Percentiles rank a stretch among this genome's conserved stretches.
phyloP scores from a whole-genome alignment of 2,888 invertebrate genomes.

The Sylvicola cinctus region DNA sequence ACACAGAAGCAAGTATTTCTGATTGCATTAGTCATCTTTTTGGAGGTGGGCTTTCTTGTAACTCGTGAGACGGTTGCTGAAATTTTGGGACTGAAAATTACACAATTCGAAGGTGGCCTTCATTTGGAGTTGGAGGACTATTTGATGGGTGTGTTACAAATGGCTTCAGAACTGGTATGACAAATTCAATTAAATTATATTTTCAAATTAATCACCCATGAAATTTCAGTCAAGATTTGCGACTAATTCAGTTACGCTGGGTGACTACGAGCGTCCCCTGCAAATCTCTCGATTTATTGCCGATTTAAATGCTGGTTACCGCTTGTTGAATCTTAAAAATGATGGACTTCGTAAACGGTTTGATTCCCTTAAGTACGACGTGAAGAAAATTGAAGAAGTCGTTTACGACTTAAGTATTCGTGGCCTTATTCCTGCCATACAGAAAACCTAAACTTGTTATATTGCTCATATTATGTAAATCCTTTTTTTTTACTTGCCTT shows the following conservation, averaged over 20 bases:
- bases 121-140: slow-evolving; percentile 85
- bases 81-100: slow-evolving; percentile 57
- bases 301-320: slow-evolving; percentile 75
- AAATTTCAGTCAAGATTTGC: slow-evolving; percentile 46
- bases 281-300: slow-evolving; percentile 72
- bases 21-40: slow-evolving; percentile 54
- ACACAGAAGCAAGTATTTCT: slow-evolving; percentile 64
- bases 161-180: slow-evolving; percentile 63
- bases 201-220: neutral
- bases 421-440: slow-evolving; percentile 30
- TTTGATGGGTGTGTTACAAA: slow-evolving; percentile 57
- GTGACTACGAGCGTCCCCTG: slow-evolving; percentile 60
- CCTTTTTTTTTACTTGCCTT: no score
- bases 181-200: neutral
- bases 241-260: slow-evolving; percentile 67
- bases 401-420: slow-evolving; percentile 73
- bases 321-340: slow-evolving; percentile 76
- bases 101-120: slow-evolving; percentile 50
- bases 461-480: no score
- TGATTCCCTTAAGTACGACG: slow-evolving; percentile 75
- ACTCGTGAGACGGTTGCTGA: slow-evolving; percentile 54
- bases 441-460: no score
- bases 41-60: slow-evolving; percentile 57
- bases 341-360: slow-evolving; percentile 69
- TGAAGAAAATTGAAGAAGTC: slow-evolving; percentile 85